phyloP scores from a whole-genome alignment of 1,140 invertebrate genomes.

The Mizuhopecten yessoensis region DNA sequence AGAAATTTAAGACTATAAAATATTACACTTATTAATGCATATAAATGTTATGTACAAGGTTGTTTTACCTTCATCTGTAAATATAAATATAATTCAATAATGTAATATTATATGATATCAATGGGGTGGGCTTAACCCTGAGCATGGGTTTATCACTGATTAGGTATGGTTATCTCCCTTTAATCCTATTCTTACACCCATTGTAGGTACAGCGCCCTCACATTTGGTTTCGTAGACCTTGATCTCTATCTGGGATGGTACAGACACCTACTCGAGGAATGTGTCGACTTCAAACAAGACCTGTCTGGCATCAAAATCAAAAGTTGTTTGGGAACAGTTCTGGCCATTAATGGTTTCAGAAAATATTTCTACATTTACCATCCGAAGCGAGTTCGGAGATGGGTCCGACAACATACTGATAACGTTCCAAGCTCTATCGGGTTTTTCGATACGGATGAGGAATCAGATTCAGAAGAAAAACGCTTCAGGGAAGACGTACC shows the following conservation, averaged over 20 bases:
- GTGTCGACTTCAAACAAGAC: constrained; percentile 86
- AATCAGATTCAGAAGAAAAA: constrained; percentile 63
- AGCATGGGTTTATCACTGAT: too few relatives aligned
- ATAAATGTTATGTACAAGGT: too few relatives aligned
- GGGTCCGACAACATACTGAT: constrained; percentile 59
- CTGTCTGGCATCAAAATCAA: constrained; percentile 94
- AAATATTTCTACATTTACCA: constrained; percentile 99
- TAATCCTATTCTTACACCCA: background rate
- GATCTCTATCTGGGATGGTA: constrained; percentile 97
- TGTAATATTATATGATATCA: too few relatives aligned
- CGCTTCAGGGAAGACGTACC: constrained; percentile 68
- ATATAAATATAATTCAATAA: too few relatives aligned
- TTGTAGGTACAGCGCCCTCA: constrained; percentile 94
- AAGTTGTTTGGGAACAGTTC: constrained; percentile 98
- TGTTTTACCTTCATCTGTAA: too few relatives aligned
- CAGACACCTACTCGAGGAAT: constrained; percentile 91
- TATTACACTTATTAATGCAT: too few relatives aligned
- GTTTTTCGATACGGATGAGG: constrained; percentile 67
- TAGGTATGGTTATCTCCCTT: too few relatives aligned
- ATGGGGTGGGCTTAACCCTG: too few relatives aligned
- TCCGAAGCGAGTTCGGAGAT: constrained; percentile 87
- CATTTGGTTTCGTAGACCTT: constrained; percentile 96
- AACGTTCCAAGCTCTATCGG: constrained; percentile 63
- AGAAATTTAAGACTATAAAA: too few relatives aligned
- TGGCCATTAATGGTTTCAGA: constrained; percentile 96